Evolutionary conservation across 2,113 vertebrate species (phyloP).

Genomic region (Anolis carolinensis): DNA sequence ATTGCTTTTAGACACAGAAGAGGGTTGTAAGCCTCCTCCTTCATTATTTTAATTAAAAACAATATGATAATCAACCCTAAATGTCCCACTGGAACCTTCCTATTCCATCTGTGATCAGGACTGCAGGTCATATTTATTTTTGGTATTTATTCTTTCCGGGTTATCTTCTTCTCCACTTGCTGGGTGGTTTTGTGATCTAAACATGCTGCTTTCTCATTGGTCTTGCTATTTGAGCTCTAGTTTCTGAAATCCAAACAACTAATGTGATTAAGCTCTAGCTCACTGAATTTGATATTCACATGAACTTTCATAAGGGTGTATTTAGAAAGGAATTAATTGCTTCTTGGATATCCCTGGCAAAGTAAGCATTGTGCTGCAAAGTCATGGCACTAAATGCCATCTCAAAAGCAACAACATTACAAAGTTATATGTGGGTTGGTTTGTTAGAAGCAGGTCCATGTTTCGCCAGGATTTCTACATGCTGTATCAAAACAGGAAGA

Average conservation of each 20-base stretch:
- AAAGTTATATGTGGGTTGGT: background rate
- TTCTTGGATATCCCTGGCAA: slow-evolving; percentile 1
- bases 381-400: background rate
- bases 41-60: background rate
- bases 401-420: background rate
- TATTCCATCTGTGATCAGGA: background rate
- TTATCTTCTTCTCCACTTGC: background rate
- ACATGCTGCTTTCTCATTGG: background rate
- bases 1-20: background rate
- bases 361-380: background rate
- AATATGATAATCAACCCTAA: background rate
- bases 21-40: background rate
- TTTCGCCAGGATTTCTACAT: background rate
- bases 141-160: background rate
- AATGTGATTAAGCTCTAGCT: slow-evolving; percentile 2
- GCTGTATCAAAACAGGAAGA: background rate
- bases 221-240: background rate
- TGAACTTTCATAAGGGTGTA: background rate
- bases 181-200: background rate
- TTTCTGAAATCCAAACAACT: background rate
- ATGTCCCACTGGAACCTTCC: background rate
- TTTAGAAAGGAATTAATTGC: slow-evolving; percentile 2
- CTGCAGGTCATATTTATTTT: background rate
- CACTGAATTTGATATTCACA: background rate
- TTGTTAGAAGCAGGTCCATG: background rate